These are phyloP conservation scores for Syngnathoides biaculeatus DNA, from an alignment of 2,113 vertebrate genomes.

Conservation along the genomic window DNA sequence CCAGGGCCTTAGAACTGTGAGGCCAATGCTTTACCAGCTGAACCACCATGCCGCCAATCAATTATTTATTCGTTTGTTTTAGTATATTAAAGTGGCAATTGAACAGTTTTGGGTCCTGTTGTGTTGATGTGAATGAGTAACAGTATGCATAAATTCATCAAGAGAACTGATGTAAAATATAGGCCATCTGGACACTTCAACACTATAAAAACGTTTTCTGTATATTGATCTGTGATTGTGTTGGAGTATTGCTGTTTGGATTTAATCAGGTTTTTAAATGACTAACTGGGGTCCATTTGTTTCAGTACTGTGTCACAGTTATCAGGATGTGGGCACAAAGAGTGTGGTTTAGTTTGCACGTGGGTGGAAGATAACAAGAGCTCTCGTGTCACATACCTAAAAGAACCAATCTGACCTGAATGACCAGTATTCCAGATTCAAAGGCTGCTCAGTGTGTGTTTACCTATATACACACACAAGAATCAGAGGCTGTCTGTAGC, in stretches of 20 bases:
- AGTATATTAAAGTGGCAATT: no score
- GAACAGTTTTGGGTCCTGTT: no score
- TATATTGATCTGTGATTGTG: neutral
- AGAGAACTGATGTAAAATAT: no score
- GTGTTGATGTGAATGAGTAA: no score
- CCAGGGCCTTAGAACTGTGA: no score
- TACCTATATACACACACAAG: slow-evolving; percentile 6
- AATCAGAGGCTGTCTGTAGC: slow-evolving; percentile 47
- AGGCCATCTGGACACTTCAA: neutral
- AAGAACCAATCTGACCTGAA: slow-evolving; percentile 53
- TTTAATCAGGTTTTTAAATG: neutral
- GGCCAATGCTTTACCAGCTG: no score
- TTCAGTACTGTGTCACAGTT: neutral
- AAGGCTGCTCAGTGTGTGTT: neutral
- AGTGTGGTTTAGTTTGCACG: neutral
- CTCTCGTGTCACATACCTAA: slow-evolving; percentile 5
- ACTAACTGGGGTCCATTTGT: neutral
- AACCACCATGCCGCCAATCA: no score
- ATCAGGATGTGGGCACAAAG: neutral
- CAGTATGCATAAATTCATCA: no score
- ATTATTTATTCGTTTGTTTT: no score
- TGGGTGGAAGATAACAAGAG: neutral
- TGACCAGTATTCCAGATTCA: slow-evolving; percentile 29
- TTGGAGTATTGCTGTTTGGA: neutral
- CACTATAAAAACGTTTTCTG: neutral